Evolutionary conservation across 1,140 invertebrate genomes (phyloP).

Genomic region (Cydia amplana): DNA sequence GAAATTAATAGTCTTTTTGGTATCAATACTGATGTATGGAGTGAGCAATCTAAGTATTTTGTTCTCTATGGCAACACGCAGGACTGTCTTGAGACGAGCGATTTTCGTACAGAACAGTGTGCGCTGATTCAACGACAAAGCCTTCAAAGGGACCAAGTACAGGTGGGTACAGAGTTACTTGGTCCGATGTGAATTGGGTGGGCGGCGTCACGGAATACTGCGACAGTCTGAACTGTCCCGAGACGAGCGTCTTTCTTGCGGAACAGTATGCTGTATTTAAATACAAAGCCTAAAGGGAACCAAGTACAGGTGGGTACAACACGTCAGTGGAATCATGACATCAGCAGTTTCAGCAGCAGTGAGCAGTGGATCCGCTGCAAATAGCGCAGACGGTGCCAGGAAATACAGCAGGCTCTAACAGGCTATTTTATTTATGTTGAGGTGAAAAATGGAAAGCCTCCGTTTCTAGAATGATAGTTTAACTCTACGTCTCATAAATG

Average conservation of each 20-base stretch:
- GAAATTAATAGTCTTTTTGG: no score
- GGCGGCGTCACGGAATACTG: conserved; percentile 91
- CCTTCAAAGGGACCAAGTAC: conserved; percentile 88
- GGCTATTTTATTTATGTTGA: no score
- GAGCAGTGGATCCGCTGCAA: no score
- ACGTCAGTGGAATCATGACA: no score
- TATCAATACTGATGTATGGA: no score
- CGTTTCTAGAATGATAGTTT: no score
- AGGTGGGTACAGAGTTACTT: conserved; percentile 81
- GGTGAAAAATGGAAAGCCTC: no score
- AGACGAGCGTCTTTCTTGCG: conserved; percentile 87
- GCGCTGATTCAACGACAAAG: conserved; percentile 86
- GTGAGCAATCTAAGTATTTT: no score
- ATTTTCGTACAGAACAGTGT: conserved; percentile 94
- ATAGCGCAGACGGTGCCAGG: no score
- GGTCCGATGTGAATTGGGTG: conserved; percentile 78
- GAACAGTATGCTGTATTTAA: conserved; percentile 93
- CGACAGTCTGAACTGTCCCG: conserved; percentile 93
- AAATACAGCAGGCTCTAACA: no score
- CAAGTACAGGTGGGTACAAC: conserved; percentile 85
- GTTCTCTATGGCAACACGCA: conserved; percentile 95
- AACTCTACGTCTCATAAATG: no score
- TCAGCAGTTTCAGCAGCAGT: no score
- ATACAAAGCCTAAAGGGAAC: conserved; percentile 85
- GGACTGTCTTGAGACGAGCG: conserved; percentile 88